Base-by-base conservation (phyloP, 2,113 vertebrate species). In the Varanus salvator region DNA sequence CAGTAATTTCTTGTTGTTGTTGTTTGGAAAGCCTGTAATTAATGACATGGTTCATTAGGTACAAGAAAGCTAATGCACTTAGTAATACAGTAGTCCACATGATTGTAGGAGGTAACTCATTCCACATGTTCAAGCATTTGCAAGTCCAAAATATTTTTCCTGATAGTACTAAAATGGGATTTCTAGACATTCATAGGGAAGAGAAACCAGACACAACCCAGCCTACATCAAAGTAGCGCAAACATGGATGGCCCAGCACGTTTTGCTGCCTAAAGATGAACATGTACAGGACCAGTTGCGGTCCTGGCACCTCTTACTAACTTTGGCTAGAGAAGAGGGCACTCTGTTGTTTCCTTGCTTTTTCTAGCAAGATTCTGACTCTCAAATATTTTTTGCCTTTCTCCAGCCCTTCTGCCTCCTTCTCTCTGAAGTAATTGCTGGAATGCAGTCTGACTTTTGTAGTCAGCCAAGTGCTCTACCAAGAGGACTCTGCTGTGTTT, bases 21-120 rank as follows among this genome's bases (percentile, higher is more conserved):
- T 95, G 91, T 97, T 97, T 96, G 95, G 94, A 93, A 96, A 96
- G 92, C 93, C 96, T 97, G 95, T 97, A 97, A 97, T 97, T 97
- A 97, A 97, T 97, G 95, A 97, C 91, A 97, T 89, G 96, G 96
- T 96, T 97, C 96, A 96, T 97, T 97, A 97, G 94, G 50, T 93
- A 93, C 85, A 95, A 89, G 93, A 91, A 88, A 92, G 90, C 89
- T 95, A 96, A 94, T 84, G 86, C 78, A 92, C 82, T 90, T 94
- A 27, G 90, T 71, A 94, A 72, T 94, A 95, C 95, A 92, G 96
- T 97, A 97, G 96, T 96, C 94, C 94, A 92, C 85, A 76, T 90
- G 94, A 90, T 89, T 93, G 69, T 95, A 91, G 91, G 95, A 93
- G 94, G 90, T 96, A 97, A 97, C 93, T 94, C 85, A 91, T 97